Conservation (phyloP, 2,797 vertebrate species). For the Jordanella pulchra region DNA sequence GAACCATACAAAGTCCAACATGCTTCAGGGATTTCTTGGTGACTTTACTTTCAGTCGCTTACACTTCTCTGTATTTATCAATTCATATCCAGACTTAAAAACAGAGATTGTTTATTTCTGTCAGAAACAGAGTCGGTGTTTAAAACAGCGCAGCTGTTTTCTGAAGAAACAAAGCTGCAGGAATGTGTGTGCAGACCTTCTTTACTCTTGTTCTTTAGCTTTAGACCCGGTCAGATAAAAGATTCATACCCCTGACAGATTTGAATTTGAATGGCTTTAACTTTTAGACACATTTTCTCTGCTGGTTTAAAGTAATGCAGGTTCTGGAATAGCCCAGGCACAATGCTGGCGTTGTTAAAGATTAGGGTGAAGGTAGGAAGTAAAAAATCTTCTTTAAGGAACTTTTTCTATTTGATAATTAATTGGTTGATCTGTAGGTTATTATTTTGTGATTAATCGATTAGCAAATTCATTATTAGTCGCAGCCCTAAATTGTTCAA, state of each 20-base stretch:
- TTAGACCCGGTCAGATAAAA: not conserved
- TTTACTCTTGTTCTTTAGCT: slow-evolving; percentile 16
- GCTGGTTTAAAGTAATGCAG: not conserved
- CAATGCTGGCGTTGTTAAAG: not conserved
- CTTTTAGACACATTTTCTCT: not conserved
- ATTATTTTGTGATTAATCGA: too few relatives aligned
- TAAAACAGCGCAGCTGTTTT: slow-evolving; percentile 13
- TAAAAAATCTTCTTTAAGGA: too few relatives aligned
- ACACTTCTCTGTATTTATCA: not conserved
- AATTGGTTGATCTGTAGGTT: too few relatives aligned
- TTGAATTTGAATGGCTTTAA: too few relatives aligned
- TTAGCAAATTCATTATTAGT: too few relatives aligned
- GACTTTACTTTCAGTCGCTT: slow-evolving; percentile 17
- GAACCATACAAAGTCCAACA: slow-evolving; percentile 25
- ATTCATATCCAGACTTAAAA: not conserved
- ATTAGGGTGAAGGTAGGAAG: too few relatives aligned
- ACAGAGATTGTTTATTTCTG: not conserved
- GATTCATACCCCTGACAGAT: not conserved
- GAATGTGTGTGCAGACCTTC: not conserved
- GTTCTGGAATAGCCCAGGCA: too few relatives aligned
- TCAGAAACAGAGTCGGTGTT: slow-evolving; percentile 1
- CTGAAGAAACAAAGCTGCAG: slow-evolving; percentile 11
- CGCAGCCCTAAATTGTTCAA: too few relatives aligned
- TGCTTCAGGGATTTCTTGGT: slow-evolving; percentile 28
- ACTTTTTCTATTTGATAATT: too few relatives aligned